These are phyloP conservation scores for Pissodes strobi DNA, from an alignment of 1,140 invertebrate genomes.

Conservation along the genomic window DNA sequence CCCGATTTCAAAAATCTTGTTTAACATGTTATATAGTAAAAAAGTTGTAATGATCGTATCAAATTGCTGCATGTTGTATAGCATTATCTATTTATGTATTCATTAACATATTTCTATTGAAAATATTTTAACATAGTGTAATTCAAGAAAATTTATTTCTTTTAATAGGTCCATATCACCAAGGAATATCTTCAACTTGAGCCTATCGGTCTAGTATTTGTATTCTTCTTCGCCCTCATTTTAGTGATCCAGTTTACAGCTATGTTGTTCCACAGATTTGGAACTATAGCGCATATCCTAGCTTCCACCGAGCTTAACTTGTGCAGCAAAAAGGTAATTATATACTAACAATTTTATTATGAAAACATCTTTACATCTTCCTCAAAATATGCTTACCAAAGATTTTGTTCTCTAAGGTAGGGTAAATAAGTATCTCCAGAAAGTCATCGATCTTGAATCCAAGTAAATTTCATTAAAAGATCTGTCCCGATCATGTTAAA, in stretches of 20 bases:
- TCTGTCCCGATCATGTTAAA: too few relatives aligned
- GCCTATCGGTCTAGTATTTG: constrained; percentile 96
- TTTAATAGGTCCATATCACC: constrained; percentile 76
- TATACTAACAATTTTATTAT: too few relatives aligned
- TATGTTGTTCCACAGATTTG: constrained; percentile 99
- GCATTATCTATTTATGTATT: not conserved
- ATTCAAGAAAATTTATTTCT: constrained; percentile 3
- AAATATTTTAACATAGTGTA: not conserved
- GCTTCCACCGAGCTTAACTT: constrained; percentile 92
- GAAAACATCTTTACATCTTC: too few relatives aligned
- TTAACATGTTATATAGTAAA: too few relatives aligned
- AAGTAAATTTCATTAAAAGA: too few relatives aligned
- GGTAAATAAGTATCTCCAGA: too few relatives aligned
- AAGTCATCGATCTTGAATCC: too few relatives aligned
- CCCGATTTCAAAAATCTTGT: too few relatives aligned
- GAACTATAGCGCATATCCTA: constrained; percentile 95
- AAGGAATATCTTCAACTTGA: constrained; percentile 90
- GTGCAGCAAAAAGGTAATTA: constrained; percentile 77
- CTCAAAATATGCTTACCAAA: too few relatives aligned
- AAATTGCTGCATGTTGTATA: constrained; percentile 30
- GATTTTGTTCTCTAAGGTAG: too few relatives aligned
- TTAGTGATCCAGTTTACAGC: constrained; percentile 95
- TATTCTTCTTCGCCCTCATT: constrained; percentile 97
- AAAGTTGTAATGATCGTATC: too few relatives aligned
- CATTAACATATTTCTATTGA: not conserved